A percentile compares a stretch with the other conserved stretches of the same genome.
These are phyloP conservation scores for Meloe dianella DNA, from an alignment of 2,888 invertebrate species.

Conservation along the genomic window DNA sequence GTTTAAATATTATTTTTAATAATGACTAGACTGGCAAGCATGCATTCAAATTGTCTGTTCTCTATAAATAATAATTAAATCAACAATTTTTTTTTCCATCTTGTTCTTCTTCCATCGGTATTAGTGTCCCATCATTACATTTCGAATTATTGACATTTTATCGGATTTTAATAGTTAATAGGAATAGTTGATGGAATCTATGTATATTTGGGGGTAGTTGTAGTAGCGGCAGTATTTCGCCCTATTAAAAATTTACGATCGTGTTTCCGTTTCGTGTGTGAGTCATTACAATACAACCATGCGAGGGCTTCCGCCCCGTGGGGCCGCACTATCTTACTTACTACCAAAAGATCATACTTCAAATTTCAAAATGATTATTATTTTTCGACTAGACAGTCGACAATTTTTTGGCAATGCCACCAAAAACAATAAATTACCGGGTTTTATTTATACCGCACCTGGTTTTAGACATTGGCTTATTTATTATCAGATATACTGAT, in stretches of 20 bases:
- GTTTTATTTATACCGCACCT: conserved; percentile 29
- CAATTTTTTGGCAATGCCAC: conserved; percentile 22
- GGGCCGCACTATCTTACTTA: background rate
- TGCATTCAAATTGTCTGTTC: conserved; percentile 7
- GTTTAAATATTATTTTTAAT: conserved; percentile 14
- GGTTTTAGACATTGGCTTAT: conserved; percentile 6
- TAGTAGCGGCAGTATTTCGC: background rate
- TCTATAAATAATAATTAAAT: background rate
- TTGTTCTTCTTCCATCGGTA: background rate
- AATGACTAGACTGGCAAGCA: conserved; percentile 12
- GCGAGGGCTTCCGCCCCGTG: conserved; percentile 8
- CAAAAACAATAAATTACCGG: conserved; percentile 19
- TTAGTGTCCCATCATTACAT: background rate
- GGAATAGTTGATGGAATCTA: too few relatives aligned
- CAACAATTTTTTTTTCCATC: background rate
- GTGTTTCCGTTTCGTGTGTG: conserved; percentile 15
- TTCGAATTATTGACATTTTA: background rate
- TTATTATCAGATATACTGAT: background rate
- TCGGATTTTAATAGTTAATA: background rate
- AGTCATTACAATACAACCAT: background rate
- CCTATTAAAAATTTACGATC: conserved; percentile 12
- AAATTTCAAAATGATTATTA: background rate
- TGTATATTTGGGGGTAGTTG: too few relatives aligned
- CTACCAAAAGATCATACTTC: background rate
- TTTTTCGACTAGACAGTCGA: conserved; percentile 1